These are phyloP conservation scores for Malacoraja senta DNA, from an alignment of 2,797 vertebrate species.

Conservation along the genomic window DNA sequence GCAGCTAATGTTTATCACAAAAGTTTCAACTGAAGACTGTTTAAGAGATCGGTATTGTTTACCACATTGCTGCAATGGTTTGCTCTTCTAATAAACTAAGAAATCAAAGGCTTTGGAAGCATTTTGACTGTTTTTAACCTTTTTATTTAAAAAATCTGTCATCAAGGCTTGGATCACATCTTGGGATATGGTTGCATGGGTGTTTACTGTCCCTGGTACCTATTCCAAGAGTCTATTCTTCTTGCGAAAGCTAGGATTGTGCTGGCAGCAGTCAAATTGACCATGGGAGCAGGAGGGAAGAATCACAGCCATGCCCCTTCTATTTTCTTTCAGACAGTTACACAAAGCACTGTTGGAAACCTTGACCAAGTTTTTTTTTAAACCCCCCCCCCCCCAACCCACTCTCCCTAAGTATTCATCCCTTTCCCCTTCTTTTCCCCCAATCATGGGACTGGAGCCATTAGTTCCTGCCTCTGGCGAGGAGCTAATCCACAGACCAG, in stretches of 20 bases:
- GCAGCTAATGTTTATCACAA: background rate
- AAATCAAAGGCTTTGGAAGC: background rate
- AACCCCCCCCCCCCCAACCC: background rate
- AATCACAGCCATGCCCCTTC: constrained; percentile 21
- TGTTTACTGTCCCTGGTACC: background rate
- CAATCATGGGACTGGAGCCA: constrained; percentile 9
- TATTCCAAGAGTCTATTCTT: constrained; percentile 13
- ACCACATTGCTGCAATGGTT: background rate
- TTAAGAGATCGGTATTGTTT: background rate
- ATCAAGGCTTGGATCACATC: background rate
- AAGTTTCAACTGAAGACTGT: background rate
- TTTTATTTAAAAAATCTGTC: background rate
- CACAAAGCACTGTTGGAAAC: background rate
- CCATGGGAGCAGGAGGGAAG: constrained; percentile 30
- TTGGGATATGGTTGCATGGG: background rate
- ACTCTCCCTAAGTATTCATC: background rate
- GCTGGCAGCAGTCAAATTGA: background rate
- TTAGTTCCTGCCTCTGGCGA: constrained; percentile 3
- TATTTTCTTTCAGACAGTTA: background rate
- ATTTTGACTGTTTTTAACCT: background rate
- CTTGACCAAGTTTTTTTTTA: background rate
- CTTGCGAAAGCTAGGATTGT: background rate
- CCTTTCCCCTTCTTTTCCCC: background rate
- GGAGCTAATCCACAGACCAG: constrained; percentile 19
- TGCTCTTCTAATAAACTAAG: background rate